These are phyloP conservation scores for Pecten maximus DNA, from an alignment of 2,888 invertebrate genomes.

Conservation along the genomic window DNA sequence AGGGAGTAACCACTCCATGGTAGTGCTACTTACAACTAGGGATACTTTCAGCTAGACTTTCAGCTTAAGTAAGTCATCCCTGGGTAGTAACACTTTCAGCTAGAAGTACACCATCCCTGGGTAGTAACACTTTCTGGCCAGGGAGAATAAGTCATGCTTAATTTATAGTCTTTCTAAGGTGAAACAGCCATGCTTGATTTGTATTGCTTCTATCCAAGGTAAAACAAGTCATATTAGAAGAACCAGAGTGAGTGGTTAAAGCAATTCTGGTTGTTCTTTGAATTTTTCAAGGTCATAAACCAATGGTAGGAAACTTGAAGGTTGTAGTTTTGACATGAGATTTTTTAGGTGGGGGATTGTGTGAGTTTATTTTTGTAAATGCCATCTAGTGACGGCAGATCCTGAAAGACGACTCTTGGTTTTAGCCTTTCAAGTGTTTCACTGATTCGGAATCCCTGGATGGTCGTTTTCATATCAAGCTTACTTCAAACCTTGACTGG, in stretches of 20 bases:
- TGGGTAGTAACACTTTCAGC: no score
- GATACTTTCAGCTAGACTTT: no score
- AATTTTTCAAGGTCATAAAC: not conserved
- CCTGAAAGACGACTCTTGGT: not conserved
- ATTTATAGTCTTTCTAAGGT: no score
- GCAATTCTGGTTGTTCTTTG: not conserved
- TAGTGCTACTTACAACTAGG: no score
- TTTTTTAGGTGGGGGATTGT: not conserved
- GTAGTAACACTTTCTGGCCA: no score
- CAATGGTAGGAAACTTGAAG: not conserved
- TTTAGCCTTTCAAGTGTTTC: conserved; percentile 30
- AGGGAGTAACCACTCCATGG: no score
- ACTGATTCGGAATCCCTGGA: not conserved
- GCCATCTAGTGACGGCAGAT: not conserved
- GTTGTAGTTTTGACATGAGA: not conserved
- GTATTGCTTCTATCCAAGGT: no score
- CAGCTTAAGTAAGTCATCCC: no score
- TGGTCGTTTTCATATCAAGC: not conserved
- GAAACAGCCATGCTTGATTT: no score
- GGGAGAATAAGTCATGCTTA: no score
- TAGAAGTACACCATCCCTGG: no score
- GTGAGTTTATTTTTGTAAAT: not conserved
- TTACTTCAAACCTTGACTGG: not conserved
- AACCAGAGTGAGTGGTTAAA: not conserved
- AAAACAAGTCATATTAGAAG: not conserved